Base-by-base conservation (phyloP, 2,797 vertebrate genomes). In the Ctenopoma multispine region DNA sequence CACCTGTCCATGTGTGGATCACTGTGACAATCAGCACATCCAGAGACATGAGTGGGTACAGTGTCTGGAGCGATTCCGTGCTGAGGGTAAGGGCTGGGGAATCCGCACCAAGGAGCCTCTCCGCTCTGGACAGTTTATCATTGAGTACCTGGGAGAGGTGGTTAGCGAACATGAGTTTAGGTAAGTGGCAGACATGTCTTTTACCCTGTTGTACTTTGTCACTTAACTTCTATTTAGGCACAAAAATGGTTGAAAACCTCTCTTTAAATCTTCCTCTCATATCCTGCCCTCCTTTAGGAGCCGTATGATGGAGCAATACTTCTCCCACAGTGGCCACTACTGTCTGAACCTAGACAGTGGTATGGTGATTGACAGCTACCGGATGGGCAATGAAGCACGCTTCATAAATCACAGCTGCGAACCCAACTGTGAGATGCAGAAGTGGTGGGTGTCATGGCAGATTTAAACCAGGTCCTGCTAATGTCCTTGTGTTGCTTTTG, bases 351-450 rank as follows among this genome's bases (percentile, higher is more conserved):
- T 99, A 83, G 97, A 99, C 86, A 99, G 98, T 0, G 97, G 98
- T 38, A 99, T 99, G 98, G 98, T 99, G 89, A 99, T 99, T 50
- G 98, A 99, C 92, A 99, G 98, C 92, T 99, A 99, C 54, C 95
- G 97, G 41, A 98, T 99, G 98, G 98, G 98, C 89, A 99, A 99
- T 46, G 98, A 99, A 88, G 98, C 98, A 1, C 97, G 98, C 31
- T 99, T 99, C 89, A 97, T 99, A 93, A 99, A 99, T 94, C 98
- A 99, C 94, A 99, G 98, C 95, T 99, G 98, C 79, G 96, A 99
- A 59, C 98, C 98, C 74, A 99, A 99, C 94, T 99, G 98, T 47
- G 97, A 99, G 93, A 99, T 99, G 98, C 98, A 99, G 93, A 99
- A 99, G 92, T 99, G 98, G 98, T 99, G 93, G 94, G 96, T 75